phyloP scores from a whole-genome alignment of 2,888 invertebrate species.

The Acronicta alni region DNA sequence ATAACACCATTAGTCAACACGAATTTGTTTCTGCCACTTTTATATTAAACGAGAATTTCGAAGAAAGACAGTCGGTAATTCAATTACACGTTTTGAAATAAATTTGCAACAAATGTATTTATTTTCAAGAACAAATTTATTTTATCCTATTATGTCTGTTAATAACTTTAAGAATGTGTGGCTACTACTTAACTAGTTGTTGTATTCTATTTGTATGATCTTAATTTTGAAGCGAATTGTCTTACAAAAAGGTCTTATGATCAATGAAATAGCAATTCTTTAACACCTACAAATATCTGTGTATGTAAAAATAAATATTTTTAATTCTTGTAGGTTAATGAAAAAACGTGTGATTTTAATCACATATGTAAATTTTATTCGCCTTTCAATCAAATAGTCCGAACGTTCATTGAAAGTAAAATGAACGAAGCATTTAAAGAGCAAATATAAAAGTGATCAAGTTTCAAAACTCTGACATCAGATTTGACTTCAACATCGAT shows the following conservation, averaged over 20 bases:
- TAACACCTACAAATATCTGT: conserved; percentile 1
- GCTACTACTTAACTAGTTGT: no score
- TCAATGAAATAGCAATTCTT: background rate
- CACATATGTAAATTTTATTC: conserved; percentile 35
- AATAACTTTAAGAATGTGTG: no score
- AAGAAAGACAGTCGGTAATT: conserved; percentile 56
- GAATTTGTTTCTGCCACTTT: conserved; percentile 63
- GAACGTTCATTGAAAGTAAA: background rate
- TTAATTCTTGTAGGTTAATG: conserved; percentile 11
- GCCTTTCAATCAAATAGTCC: conserved; percentile 28
- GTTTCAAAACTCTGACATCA: conserved; percentile 21
- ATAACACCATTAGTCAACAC: conserved; percentile 70
- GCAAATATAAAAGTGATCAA: conserved; percentile 32
- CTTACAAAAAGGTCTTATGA: background rate
- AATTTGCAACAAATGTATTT: conserved; percentile 32
- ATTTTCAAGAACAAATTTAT: conserved; percentile 1
- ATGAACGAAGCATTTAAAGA: conserved; percentile 7
- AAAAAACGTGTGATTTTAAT: conserved; percentile 7
- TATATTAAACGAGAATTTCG: conserved; percentile 57
- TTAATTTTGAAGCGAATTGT: no score
- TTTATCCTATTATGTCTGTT: no score
- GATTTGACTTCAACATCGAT: conserved; percentile 20
- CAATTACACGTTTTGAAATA: conserved; percentile 45
- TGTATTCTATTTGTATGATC: no score
- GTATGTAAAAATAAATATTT: conserved; percentile 10